Percentiles rank a stretch among this genome's conserved stretches.
Conservation (phyloP, 2,888 invertebrate species). For the Hirtodrosophila trivittata region DNA sequence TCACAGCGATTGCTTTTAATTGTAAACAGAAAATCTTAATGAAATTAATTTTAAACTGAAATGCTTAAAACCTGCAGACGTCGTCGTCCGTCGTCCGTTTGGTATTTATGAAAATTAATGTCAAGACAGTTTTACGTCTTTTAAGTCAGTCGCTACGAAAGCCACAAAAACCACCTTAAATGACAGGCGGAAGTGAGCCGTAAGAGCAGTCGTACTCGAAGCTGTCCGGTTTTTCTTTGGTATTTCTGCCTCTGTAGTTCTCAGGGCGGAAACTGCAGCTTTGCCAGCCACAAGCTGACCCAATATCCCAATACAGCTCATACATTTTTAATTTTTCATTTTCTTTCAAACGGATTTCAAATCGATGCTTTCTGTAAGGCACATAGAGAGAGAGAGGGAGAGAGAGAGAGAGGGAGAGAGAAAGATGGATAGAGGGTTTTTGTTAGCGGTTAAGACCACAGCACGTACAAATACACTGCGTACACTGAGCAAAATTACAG, state of each 20-base stretch:
- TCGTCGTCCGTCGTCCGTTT: not conserved
- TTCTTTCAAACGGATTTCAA: conserved; percentile 71
- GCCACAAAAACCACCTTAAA: conserved; percentile 64
- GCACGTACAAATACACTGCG: conserved; percentile 51
- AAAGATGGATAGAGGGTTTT: no score
- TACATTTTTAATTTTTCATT: conserved; percentile 73
- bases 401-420: not conserved
- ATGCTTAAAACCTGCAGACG: conserved; percentile 56
- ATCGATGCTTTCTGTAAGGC: conserved; percentile 51
- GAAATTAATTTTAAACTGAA: conserved; percentile 58
- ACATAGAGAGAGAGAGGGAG: not conserved
- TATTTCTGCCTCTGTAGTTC: conserved; percentile 8
- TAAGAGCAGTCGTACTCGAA: conserved; percentile 24
- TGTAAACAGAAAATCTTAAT: conserved; percentile 62
- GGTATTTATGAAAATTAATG: conserved; percentile 72
- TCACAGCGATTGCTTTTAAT: conserved; percentile 41
- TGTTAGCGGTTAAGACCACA: conserved; percentile 59
- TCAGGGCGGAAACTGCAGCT: conserved; percentile 71
- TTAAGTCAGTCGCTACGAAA: conserved; percentile 36
- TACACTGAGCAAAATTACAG: no score
- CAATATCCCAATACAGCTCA: conserved; percentile 43
- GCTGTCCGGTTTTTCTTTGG: conserved; percentile 26
- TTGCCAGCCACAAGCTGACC: conserved; percentile 60
- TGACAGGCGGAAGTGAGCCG: conserved; percentile 66
- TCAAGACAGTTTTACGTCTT: conserved; percentile 35